Percentiles rank a stretch among this genome's conserved stretches.
phyloP scores from a whole-genome alignment of 2,888 invertebrate genomes.

The Apodemia duryi region DNA sequence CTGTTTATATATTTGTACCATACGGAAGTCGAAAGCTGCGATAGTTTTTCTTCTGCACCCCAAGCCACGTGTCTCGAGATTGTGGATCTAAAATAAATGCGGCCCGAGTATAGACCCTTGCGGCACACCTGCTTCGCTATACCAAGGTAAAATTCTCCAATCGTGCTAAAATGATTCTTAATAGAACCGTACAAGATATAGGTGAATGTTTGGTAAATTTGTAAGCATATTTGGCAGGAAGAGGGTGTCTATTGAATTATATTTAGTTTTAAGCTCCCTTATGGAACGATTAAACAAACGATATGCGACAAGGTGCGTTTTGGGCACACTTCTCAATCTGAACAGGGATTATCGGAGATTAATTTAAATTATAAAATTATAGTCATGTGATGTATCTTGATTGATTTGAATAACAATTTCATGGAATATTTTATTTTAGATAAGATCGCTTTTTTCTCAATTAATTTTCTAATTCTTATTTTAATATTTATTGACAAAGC shows the following conservation, averaged over 20 bases:
- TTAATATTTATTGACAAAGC: background rate
- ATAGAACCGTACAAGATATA: conserved; percentile 37
- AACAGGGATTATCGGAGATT: conserved; percentile 14
- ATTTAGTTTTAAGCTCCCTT: conserved; percentile 73
- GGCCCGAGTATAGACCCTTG: conserved; percentile 61
- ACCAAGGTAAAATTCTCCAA: conserved; percentile 34
- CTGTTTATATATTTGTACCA: conserved; percentile 67
- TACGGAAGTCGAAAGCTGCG: conserved; percentile 68
- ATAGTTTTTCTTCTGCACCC: conserved; percentile 73
- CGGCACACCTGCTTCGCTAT: conserved; percentile 65
- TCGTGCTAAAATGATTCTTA: conserved; percentile 41
- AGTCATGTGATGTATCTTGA: conserved; percentile 5
- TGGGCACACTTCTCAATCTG: conserved; percentile 19
- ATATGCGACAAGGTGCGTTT: conserved; percentile 70
- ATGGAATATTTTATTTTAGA: conserved; percentile 27
- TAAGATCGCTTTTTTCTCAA: background rate
- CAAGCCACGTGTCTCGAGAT: conserved; percentile 70
- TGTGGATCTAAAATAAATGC: conserved; percentile 72
- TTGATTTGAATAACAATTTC: conserved; percentile 18
- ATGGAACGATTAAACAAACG: conserved; percentile 70
- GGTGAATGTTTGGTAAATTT: conserved; percentile 32
- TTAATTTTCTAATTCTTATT: background rate
- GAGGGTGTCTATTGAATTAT: conserved; percentile 77
- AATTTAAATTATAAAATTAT: conserved; percentile 18
- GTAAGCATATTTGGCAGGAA: conserved; percentile 74